phyloP scores from a whole-genome alignment of 2,888 invertebrate species.

The Lepeophtheirus nordmannii region DNA sequence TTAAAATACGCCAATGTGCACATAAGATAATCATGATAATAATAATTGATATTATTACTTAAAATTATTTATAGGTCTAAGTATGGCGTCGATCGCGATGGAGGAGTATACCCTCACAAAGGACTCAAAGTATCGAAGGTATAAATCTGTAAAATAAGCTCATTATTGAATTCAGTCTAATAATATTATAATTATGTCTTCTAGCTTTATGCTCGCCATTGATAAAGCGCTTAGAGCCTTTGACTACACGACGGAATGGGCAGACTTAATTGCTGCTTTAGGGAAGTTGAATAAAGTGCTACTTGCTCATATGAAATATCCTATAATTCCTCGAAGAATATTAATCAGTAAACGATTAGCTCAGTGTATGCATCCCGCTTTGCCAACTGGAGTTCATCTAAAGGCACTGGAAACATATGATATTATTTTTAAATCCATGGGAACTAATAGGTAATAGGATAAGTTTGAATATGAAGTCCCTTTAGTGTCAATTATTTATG shows the following conservation, averaged over 20 bases:
- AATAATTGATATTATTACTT: too few relatives aligned
- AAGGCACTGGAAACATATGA: constrained; percentile 81
- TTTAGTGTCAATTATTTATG: not conserved
- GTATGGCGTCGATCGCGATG: constrained; percentile 43
- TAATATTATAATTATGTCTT: constrained; percentile 25
- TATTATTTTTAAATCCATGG: constrained; percentile 74
- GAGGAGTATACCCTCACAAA: constrained; percentile 66
- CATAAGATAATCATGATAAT: too few relatives aligned
- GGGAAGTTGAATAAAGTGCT: constrained; percentile 77
- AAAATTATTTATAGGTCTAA: not conserved
- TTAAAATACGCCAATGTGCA: too few relatives aligned
- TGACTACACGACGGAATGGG: constrained; percentile 89
- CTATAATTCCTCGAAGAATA: constrained; percentile 66
- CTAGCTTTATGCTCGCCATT: constrained; percentile 53
- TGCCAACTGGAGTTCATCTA: constrained; percentile 77
- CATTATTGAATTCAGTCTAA: not conserved
- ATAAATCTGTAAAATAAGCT: constrained; percentile 34
- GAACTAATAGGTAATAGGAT: constrained; percentile 42
- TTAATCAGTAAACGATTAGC: constrained; percentile 76
- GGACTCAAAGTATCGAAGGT: constrained; percentile 63
- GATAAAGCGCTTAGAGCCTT: constrained; percentile 78
- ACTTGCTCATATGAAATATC: constrained; percentile 59
- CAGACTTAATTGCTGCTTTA: constrained; percentile 73
- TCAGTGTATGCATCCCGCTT: constrained; percentile 80
- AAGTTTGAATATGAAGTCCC: not conserved